Conservation (phyloP, 1,140 invertebrate species). For the Copidosoma floridanum region DNA sequence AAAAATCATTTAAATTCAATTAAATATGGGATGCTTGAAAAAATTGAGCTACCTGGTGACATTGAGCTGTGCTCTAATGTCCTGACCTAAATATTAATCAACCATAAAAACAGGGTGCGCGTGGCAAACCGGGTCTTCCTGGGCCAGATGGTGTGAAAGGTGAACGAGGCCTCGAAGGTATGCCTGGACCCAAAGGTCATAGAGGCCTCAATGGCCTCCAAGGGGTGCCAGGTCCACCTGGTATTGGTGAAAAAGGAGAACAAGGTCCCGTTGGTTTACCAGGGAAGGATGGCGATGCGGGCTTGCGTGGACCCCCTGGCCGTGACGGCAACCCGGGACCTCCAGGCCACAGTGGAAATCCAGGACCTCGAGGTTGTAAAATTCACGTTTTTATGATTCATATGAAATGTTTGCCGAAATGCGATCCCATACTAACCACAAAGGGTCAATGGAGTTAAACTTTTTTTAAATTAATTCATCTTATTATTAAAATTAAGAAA, state of each 20-base stretch:
- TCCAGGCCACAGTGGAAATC: conserved; percentile 57
- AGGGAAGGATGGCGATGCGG: conserved; percentile 75
- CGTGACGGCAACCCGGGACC: conserved; percentile 50
- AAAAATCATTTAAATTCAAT: too few species aligned
- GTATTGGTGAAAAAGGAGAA: conserved; percentile 62
- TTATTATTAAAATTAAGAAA: too few species aligned
- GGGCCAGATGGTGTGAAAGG: conserved; percentile 73
- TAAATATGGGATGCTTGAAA: too few species aligned
- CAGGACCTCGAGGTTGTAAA: conserved; percentile 69
- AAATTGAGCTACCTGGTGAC: too few species aligned
- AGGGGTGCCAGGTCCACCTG: conserved; percentile 62
- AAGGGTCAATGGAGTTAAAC: too few species aligned
- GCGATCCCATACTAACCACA: too few species aligned
- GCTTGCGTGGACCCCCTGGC: conserved; percentile 64
- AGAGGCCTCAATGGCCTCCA: conserved; percentile 79
- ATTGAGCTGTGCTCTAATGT: too few species aligned
- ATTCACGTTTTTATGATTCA: too few species aligned
- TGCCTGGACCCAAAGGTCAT: conserved; percentile 78
- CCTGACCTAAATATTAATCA: conserved; percentile 22
- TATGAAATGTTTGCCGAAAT: too few species aligned
- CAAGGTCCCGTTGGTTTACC: conserved; percentile 68
- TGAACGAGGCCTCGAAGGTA: conserved; percentile 67
- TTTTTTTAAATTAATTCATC: too few species aligned
- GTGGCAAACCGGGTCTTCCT: conserved; percentile 71
- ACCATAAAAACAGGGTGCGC: conserved; percentile 55